These are phyloP conservation scores for Pterobdella sp. DNA, from an alignment of 2,888 invertebrate genomes.

Conservation along the genomic window DNA sequence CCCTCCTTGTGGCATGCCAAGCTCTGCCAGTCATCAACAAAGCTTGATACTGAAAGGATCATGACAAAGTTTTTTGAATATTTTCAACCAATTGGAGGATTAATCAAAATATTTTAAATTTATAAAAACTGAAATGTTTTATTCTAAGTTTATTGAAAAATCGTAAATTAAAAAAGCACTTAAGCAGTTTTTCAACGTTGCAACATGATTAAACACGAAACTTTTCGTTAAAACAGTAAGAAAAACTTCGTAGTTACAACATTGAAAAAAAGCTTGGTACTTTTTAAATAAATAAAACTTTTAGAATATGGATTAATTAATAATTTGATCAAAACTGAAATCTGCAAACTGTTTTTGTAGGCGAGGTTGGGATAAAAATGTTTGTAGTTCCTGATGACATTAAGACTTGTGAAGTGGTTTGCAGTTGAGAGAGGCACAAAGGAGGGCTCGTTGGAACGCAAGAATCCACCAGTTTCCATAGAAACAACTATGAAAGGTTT, in stretches of 20 bases:
- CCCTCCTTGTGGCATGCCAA: neutral
- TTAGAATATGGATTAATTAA: neutral
- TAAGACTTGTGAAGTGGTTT: neutral
- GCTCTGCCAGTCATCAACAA: constrained; percentile 5
- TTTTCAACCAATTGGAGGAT: neutral
- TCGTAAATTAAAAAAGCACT: neutral
- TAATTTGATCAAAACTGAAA: neutral
- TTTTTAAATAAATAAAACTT: neutral
- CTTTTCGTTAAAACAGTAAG: too few species aligned
- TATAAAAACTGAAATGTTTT: neutral
- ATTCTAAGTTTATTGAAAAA: neutral
- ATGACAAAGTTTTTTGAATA: neutral
- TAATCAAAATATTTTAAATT: neutral
- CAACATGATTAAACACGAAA: too few species aligned
- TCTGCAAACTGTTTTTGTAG: neutral
- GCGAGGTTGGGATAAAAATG: constrained; percentile 12
- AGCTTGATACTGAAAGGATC: neutral
- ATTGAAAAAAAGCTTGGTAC: too few species aligned
- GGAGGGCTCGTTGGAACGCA: neutral
- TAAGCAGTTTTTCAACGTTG: too few species aligned
- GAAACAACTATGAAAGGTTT: neutral
- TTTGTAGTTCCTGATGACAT: constrained; percentile 13
- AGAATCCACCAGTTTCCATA: constrained; percentile 6
- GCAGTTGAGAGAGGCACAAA: neutral
- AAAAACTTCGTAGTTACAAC: too few species aligned